Evolutionary conservation across 2,797 vertebrate species (phyloP), one percentile per base, ranked within the genome.

Genomic region (Anas flavirostris): DNA sequence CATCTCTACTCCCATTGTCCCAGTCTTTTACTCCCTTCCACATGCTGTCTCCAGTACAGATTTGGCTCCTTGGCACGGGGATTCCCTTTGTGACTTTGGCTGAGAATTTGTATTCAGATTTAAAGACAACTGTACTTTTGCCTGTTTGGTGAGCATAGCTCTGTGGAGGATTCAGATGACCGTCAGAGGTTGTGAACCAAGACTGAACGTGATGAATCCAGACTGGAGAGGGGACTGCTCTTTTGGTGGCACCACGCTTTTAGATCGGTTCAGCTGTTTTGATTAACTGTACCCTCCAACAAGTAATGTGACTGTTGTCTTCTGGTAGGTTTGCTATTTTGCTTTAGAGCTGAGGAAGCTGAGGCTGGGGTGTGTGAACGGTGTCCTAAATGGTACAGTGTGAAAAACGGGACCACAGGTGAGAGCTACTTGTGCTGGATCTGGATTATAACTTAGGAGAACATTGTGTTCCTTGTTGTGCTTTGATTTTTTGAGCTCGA

Each of bases 351-450:
- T 23, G 21, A 25, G 41, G 31, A 76, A 29, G 39, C 50, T 78
- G 43, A 10, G 13, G 13, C 13, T 52, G 44, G 28, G 12, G 16
- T 46, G 14, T 21, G 19, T 4, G 5, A 43, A 79, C 14, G 5
- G 16, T 74, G 76, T 88, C n/a, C 15, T 26, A 6, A 2, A 6
- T 35, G 26, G 7, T 59, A 2, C 9, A 22, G 31, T 0, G 0
- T 83, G 39, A 43, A 44, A 76, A 75, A 13, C 0, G 1, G 31
- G 18, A 9, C 26, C 58, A 3, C 3, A 15, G 5, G 7, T 83
- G 59, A 8, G 8, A 2, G 13, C 26, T 81, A 0, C 16, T 35
- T 66, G 17, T 2, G 0, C 16, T 77, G 3, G 0, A 7, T 70
- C 66, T 88, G 58, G 33, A 12, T 62, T 74, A 23, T 52, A 58